Percentiles rank a stretch among this genome's conserved stretches.
Conservation (phyloP, 1,140 invertebrate species). For the Bombus superbus region DNA sequence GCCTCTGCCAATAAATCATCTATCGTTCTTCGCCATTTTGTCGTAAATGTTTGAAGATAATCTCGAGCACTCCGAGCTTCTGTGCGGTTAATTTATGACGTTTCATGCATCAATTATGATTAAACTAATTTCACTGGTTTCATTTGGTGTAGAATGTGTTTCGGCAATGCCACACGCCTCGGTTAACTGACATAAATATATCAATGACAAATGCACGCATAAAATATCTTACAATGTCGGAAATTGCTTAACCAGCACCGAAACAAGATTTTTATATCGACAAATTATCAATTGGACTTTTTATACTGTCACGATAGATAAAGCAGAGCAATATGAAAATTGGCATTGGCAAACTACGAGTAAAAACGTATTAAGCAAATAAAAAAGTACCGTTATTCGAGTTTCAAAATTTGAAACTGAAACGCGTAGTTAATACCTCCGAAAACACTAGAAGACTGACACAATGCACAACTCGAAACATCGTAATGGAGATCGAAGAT, state of each 20-base stretch:
- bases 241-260: too few relatives aligned
- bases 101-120: not conserved
- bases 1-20: not conserved
- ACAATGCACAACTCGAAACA: not conserved
- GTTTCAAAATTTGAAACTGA: not conserved
- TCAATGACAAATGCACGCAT: not conserved
- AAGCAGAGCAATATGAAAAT: not conserved
- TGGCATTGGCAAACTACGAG: not conserved
- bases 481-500: not conserved
- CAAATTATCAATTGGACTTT: not conserved
- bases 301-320: not conserved
- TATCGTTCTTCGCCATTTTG: not conserved
- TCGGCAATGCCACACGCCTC: not conserved
- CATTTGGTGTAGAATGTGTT: not conserved
- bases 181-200: not conserved
- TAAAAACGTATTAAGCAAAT: not conserved
- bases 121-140: conserved; percentile 5
- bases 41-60: not conserved
- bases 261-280: too few relatives aligned
- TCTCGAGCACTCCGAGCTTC: not conserved
- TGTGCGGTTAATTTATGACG: not conserved
- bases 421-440: not conserved
- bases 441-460: not conserved
- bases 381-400: not conserved
- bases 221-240: not conserved